A percentile compares a stretch with the other conserved stretches of the same genome.
Conservation (phyloP, 1,140 invertebrate genomes). For the Drosophila virilis region DNA sequence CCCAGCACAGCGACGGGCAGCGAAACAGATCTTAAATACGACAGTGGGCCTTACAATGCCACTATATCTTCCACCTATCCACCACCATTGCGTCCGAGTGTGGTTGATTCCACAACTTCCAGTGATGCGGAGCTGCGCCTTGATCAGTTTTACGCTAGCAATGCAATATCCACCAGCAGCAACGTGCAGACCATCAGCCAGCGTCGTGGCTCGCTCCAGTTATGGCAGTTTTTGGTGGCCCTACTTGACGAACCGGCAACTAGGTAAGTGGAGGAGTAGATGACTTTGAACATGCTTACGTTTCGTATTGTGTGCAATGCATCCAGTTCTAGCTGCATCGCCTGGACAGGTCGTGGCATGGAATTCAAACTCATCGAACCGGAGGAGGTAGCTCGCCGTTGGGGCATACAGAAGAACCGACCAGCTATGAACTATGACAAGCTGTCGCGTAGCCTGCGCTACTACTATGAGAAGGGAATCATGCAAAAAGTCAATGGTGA, state of each 20-base stretch:
- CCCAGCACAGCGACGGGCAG: conserved; percentile 37
- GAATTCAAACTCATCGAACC: conserved; percentile 98
- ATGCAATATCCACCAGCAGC: conserved; percentile 74
- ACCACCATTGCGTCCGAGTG: conserved; percentile 56
- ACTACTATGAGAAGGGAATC: conserved; percentile 99
- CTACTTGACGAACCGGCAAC: conserved; percentile 92
- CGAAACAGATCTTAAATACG: conserved; percentile 75
- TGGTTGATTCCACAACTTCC: conserved; percentile 78
- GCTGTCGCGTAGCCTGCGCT: conserved; percentile 94
- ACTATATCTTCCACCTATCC: conserved; percentile 79
- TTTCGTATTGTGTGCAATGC: not conserved
- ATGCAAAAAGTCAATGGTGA: conserved; percentile 99
- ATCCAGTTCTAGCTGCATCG: conserved; percentile 93
- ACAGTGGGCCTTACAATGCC: conserved; percentile 75
- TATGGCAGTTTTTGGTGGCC: conserved; percentile 97
- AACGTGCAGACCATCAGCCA: conserved; percentile 73
- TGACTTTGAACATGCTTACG: not conserved
- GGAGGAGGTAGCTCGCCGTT: conserved; percentile 94
- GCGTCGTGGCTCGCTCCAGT: conserved; percentile 93
- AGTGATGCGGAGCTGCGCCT: conserved; percentile 75
- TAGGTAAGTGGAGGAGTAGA: conserved; percentile 52
- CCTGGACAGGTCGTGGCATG: conserved; percentile 97
- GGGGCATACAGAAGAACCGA: conserved; percentile 94
- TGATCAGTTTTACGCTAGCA: conserved; percentile 77
- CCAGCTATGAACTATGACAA: conserved; percentile 99